These are phyloP conservation scores for Trididemnum nubilum DNA, from an alignment of 23 tunicate species.

Conservation along the genomic window DNA sequence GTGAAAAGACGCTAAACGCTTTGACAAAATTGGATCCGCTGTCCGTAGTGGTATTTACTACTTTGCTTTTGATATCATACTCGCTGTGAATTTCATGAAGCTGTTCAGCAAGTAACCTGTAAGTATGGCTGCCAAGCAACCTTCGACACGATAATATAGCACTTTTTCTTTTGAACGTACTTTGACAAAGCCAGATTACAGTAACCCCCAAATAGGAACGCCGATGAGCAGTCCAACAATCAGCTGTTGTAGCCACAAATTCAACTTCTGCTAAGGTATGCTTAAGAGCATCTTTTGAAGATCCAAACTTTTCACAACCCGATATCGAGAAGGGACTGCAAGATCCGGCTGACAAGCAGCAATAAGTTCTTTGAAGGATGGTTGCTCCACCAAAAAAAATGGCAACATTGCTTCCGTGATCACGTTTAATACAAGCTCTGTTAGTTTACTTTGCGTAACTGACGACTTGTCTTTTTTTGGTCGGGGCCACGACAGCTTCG, in stretches of 20 bases:
- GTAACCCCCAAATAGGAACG: slow-evolving; percentile 2
- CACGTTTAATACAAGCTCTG: slow-evolving; percentile 2
- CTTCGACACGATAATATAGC: not conserved
- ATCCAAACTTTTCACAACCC: slow-evolving; percentile 1
- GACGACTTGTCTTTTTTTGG: slow-evolving; percentile 1
- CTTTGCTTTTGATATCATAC: not conserved
- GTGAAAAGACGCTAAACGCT: slow-evolving; percentile 1
- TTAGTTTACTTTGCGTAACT: not conserved
- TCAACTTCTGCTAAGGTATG: slow-evolving; percentile 1
- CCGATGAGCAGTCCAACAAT: slow-evolving; percentile 2
- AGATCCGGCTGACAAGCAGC: slow-evolving; percentile 4
- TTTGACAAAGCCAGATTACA: not conserved
- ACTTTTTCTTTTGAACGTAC: not conserved
- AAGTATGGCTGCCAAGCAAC: slow-evolving; percentile 2
- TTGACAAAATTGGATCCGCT: not conserved
- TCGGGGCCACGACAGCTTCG: slow-evolving; percentile 5
- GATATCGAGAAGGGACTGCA: not conserved
- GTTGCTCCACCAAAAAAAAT: not conserved
- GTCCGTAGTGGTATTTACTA: slow-evolving; percentile 1
- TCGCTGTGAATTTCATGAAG: slow-evolving; percentile 1
- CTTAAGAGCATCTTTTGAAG: not conserved
- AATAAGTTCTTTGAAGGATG: not conserved
- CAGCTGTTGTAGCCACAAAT: slow-evolving; percentile 1
- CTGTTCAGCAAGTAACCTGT: not conserved
- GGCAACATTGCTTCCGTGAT: not conserved